These are phyloP conservation scores for Trididemnum nubilum DNA, from an alignment of 23 tunicate species.

Conservation along the genomic window DNA sequence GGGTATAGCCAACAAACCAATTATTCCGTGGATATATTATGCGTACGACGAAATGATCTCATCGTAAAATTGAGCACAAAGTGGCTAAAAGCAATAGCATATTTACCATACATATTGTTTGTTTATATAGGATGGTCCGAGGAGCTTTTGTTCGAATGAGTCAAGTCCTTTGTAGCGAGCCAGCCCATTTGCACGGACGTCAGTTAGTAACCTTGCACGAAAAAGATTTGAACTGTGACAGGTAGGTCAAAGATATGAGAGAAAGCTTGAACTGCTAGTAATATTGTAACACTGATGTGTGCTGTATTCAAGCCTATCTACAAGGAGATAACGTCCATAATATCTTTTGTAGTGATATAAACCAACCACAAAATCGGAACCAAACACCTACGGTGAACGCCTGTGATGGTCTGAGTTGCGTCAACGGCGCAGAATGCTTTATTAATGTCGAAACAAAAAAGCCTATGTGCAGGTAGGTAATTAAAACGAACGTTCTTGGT, in stretches of 20 bases:
- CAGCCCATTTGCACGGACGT: slow-evolving; percentile 1
- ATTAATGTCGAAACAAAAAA: slow-evolving; percentile 6
- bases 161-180: slow-evolving; percentile 29
- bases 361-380: not conserved
- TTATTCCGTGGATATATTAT: too few species aligned
- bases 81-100: too few species aligned
- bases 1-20: too few species aligned
- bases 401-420: slow-evolving; percentile 53
- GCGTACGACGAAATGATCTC: too few species aligned
- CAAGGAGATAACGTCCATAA: not conserved
- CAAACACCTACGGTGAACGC: not conserved
- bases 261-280: not conserved
- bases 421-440: slow-evolving; percentile 55
- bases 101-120: too few species aligned
- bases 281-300: not conserved
- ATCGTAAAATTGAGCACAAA: too few species aligned
- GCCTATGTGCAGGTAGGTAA: slow-evolving; percentile 70
- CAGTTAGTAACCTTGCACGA: slow-evolving; percentile 5
- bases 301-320: not conserved
- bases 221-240: slow-evolving; percentile 25
- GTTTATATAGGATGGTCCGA: not conserved
- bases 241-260: slow-evolving; percentile 20
- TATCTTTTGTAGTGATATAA: not conserved
- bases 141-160: slow-evolving; percentile 9
- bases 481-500: not conserved